Conservation (phyloP, 1,140 invertebrate genomes). For the Hyphantria cunea region DNA sequence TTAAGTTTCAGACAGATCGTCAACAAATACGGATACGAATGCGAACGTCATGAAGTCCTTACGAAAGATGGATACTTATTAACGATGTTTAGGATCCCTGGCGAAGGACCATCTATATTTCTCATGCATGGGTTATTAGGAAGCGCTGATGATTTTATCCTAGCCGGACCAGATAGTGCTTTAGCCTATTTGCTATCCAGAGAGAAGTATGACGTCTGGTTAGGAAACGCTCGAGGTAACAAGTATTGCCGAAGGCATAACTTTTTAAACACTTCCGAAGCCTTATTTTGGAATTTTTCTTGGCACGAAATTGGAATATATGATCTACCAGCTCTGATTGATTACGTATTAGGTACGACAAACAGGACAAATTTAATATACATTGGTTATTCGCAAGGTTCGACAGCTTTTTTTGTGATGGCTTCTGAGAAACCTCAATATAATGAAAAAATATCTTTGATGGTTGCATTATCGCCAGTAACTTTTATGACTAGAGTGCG, state of each 20-base stretch:
- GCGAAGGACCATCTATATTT: slow-evolving; percentile 74
- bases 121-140: slow-evolving; percentile 87
- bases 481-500: slow-evolving; percentile 82
- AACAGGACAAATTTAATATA: slow-evolving; percentile 79
- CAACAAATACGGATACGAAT: slow-evolving; percentile 47
- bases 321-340: slow-evolving; percentile 82
- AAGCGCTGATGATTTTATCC: slow-evolving; percentile 86
- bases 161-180: slow-evolving; percentile 83
- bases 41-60: slow-evolving; percentile 45
- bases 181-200: slow-evolving; percentile 85
- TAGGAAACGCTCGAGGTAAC: slow-evolving; percentile 86
- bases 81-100: slow-evolving; percentile 50
- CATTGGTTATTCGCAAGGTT: slow-evolving; percentile 87
- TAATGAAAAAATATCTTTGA: slow-evolving; percentile 83
- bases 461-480: slow-evolving; percentile 86
- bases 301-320: slow-evolving; percentile 84
- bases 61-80: slow-evolving; percentile 58
- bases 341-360: slow-evolving; percentile 73
- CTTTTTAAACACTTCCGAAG: slow-evolving; percentile 79
- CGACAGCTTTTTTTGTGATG: slow-evolving; percentile 84
- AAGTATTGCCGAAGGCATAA: slow-evolving; percentile 83
- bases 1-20: slow-evolving; percentile 42
- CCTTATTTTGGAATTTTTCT: slow-evolving; percentile 82
- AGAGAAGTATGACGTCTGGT: slow-evolving; percentile 87
- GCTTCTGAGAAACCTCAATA: slow-evolving; percentile 84